These are phyloP conservation scores for Furcula furcula DNA, from an alignment of 2,888 invertebrate genomes.

Conservation along the genomic window DNA sequence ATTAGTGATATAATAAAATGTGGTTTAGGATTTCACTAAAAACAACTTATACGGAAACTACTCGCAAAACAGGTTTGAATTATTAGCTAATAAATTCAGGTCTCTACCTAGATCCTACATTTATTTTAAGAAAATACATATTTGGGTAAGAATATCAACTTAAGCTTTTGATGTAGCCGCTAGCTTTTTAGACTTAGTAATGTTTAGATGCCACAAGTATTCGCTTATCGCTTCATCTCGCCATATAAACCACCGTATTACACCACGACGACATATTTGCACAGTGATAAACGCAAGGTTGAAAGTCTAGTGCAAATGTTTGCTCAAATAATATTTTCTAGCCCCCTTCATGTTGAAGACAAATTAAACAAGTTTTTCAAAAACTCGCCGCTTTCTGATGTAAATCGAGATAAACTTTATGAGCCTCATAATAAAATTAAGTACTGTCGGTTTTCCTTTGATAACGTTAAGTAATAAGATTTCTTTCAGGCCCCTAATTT, in stretches of 20 bases:
- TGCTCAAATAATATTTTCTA: slow-evolving; percentile 72
- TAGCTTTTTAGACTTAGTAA: slow-evolving; percentile 13
- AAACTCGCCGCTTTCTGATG: slow-evolving; percentile 23
- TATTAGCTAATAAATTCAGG: not conserved
- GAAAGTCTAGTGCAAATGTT: slow-evolving; percentile 59
- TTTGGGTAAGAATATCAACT: slow-evolving; percentile 23
- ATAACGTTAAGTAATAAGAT: slow-evolving; percentile 48
- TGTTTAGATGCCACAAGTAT: slow-evolving; percentile 18
- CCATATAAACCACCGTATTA: slow-evolving; percentile 13
- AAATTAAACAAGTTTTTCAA: slow-evolving; percentile 63
- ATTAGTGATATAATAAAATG: not conserved
- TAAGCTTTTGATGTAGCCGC: slow-evolving; percentile 20
- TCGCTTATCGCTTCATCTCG: slow-evolving; percentile 10
- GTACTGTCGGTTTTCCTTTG: slow-evolving; percentile 48
- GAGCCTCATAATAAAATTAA: slow-evolving; percentile 41
- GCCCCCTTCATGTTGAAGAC: slow-evolving; percentile 72
- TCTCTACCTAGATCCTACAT: not conserved
- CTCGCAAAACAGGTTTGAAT: not conserved
- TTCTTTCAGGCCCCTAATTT: slow-evolving; percentile 34
- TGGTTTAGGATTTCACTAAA: not conserved
- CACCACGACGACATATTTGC: slow-evolving; percentile 21
- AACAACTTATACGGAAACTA: not conserved
- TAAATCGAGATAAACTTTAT: slow-evolving; percentile 65
- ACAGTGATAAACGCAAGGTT: slow-evolving; percentile 32
- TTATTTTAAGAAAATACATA: slow-evolving; percentile 13